Conservation (phyloP, 2,888 invertebrate genomes). For the Stratiomys singularior region DNA sequence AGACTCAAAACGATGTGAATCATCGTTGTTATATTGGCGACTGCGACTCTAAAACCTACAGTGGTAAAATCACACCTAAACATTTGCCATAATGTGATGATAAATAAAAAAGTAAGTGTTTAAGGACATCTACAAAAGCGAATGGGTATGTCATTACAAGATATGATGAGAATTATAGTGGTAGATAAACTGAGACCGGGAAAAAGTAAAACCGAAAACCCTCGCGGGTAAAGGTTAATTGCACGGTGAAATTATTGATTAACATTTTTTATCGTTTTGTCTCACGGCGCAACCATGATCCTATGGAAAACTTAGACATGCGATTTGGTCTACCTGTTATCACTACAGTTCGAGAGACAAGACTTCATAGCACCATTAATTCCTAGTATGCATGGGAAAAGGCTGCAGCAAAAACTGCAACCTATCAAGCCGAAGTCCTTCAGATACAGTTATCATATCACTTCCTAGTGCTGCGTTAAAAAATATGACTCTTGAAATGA, state of each 20-base stretch:
- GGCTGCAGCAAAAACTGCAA: neutral
- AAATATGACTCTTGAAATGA: neutral
- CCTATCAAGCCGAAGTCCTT: neutral
- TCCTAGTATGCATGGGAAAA: neutral
- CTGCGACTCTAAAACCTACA: too few relatives aligned
- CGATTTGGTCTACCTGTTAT: neutral
- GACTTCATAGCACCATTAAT: neutral
- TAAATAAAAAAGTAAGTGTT: too few relatives aligned
- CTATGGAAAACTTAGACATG: neutral
- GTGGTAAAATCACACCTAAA: too few relatives aligned
- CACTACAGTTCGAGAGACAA: neutral
- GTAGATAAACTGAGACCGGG: neutral
- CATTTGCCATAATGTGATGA: too few relatives aligned
- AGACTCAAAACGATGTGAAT: too few relatives aligned
- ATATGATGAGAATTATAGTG: neutral
- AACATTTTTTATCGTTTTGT: neutral
- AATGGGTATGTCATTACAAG: neutral
- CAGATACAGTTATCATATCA: neutral
- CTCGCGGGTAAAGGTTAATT: neutral
- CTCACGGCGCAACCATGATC: neutral
- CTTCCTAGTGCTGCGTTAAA: neutral
- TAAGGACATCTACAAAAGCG: too few relatives aligned
- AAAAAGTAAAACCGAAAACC: neutral
- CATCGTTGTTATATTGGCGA: too few relatives aligned
- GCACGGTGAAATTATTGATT: neutral